phyloP scores from a whole-genome alignment of 2,888 invertebrate species.

The Formica aserva region DNA sequence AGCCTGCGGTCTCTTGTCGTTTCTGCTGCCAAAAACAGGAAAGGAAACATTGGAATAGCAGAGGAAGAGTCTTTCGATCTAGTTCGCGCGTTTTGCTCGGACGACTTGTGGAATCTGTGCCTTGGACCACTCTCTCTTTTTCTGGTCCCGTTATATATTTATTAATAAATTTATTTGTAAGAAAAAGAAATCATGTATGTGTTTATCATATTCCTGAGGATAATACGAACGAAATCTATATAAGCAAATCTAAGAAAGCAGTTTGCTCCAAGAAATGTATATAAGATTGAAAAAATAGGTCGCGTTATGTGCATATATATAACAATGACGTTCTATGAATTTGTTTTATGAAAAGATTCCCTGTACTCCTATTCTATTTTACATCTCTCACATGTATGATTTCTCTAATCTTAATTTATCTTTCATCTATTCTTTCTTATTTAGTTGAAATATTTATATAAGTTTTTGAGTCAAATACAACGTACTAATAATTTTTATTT shows the following conservation, averaged over 20 bases:
- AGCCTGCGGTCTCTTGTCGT: constrained; percentile 92
- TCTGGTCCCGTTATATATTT: constrained; percentile 33
- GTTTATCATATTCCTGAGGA: not conserved
- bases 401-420: too few relatives aligned
- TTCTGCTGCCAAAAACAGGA: constrained; percentile 92
- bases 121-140: not conserved
- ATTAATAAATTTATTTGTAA: constrained; percentile 51
- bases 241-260: not conserved
- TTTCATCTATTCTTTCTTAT: too few relatives aligned
- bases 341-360: too few relatives aligned
- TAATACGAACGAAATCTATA: not conserved
- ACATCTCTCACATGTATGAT: too few relatives aligned
- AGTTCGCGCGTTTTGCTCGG: not conserved
- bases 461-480: too few relatives aligned
- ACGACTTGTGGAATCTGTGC: not conserved
- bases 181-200: not conserved
- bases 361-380: too few relatives aligned
- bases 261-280: not conserved
- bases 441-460: too few relatives aligned
- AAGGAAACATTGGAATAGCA: constrained; percentile 88
- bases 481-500: too few relatives aligned
- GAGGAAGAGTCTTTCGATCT: not conserved
- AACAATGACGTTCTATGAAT: too few relatives aligned
- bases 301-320: too few relatives aligned
- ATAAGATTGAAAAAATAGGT: not conserved